Evolutionary conservation across 2,797 vertebrate species (phyloP).

Genomic region (Fistularia tabacaria): DNA sequence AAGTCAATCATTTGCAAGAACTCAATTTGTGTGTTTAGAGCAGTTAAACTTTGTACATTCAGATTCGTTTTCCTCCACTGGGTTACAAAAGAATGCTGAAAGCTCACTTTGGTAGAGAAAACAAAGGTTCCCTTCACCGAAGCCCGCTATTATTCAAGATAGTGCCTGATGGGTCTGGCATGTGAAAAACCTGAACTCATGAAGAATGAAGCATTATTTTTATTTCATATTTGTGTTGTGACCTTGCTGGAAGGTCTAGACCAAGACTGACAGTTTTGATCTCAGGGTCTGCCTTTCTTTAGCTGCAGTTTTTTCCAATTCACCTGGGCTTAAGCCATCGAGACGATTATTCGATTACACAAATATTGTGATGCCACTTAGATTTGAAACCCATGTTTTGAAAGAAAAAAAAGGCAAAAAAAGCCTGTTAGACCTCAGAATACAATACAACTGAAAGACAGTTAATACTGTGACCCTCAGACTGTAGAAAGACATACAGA

Average conservation of each 20-base stretch:
- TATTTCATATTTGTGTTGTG: slow-evolving; percentile 3
- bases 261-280: slow-evolving; percentile 5
- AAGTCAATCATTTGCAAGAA: slow-evolving; percentile 71
- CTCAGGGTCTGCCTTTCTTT: slow-evolving; percentile 4
- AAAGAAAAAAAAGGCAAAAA: too few species aligned
- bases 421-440: too few species aligned
- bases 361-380: too few species aligned
- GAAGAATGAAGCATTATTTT: slow-evolving; percentile 34
- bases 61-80: slow-evolving; percentile 53
- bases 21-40: slow-evolving; percentile 47
- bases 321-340: background rate
- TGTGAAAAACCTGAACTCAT: slow-evolving; percentile 29
- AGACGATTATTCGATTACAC: too few species aligned
- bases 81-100: slow-evolving; percentile 46
- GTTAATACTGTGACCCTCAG: too few species aligned
- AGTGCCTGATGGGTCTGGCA: slow-evolving; percentile 45
- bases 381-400: too few species aligned
- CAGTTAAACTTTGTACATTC: slow-evolving; percentile 60
- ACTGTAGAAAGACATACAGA: too few species aligned
- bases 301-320: background rate
- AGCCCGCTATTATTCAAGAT: slow-evolving; percentile 53
- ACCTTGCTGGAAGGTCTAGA: slow-evolving; percentile 3
- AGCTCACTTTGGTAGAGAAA: slow-evolving; percentile 41
- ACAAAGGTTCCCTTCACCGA: slow-evolving; percentile 57
- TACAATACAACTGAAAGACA: too few species aligned